Conservation (phyloP, 1,140 invertebrate genomes). For the Orchesella cincta region DNA sequence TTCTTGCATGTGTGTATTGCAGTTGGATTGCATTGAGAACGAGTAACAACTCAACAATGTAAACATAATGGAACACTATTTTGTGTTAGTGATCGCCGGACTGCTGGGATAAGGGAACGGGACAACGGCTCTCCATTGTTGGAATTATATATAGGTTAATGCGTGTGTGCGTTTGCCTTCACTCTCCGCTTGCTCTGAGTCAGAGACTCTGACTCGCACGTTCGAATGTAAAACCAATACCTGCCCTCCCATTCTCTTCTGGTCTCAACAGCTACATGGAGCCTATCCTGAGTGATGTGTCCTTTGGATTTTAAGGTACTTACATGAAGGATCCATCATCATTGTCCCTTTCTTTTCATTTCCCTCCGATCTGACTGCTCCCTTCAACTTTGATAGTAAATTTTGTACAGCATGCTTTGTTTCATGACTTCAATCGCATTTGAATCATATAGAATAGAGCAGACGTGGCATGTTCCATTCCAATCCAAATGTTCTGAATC, state of each 20-base stretch:
- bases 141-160: slow-evolving; percentile 13
- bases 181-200: background rate
- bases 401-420: background rate
- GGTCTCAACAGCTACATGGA: background rate
- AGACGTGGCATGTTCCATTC: background rate
- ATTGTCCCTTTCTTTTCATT: slow-evolving; percentile 8
- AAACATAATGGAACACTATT: background rate
- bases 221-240: background rate
- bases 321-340: background rate
- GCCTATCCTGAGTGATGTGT: background rate
- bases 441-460: background rate
- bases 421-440: background rate
- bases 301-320: background rate
- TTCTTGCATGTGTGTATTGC: background rate
- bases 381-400: no score
- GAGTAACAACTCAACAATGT: slow-evolving; percentile 10
- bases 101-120: background rate
- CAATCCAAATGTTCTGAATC: background rate
- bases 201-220: background rate
- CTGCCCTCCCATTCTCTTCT: background rate
- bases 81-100: background rate
- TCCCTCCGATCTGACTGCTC: slow-evolving; percentile 23
- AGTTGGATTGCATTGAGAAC: background rate
- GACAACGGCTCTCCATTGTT: no score
- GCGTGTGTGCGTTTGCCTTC: background rate